These are phyloP conservation scores for Rhea americana DNA, from an alignment of 2,113 vertebrate genomes.

Conservation along the genomic window DNA sequence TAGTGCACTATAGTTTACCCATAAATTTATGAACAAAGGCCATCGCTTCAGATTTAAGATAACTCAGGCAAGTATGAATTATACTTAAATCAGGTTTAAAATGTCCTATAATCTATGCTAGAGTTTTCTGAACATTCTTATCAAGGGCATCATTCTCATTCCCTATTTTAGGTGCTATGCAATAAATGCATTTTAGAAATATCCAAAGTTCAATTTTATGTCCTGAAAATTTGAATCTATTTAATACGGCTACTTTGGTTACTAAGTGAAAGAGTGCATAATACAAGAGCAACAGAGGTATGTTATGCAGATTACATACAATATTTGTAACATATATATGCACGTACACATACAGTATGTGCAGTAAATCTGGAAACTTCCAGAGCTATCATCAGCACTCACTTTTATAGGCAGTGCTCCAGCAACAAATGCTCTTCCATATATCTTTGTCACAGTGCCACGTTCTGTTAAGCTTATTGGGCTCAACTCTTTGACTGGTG, in stretches of 20 bases:
- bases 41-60: background rate
- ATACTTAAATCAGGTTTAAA: background rate
- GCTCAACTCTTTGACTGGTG: conserved; percentile 87
- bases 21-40: background rate
- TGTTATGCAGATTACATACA: background rate
- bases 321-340: background rate
- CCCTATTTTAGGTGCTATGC: background rate
- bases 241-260: background rate
- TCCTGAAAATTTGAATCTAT: background rate
- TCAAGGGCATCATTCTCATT: background rate
- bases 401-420: conserved; percentile 93
- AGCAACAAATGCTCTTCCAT: conserved; percentile 92
- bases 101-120: background rate
- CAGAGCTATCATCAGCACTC: conserved; percentile 44
- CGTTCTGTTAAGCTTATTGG: conserved; percentile 88
- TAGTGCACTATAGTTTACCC: background rate
- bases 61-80: background rate
- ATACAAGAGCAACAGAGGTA: background rate
- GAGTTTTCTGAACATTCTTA: background rate
- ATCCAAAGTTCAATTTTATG: background rate
- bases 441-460: conserved; percentile 92
- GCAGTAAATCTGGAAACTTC: background rate
- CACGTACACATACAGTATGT: background rate
- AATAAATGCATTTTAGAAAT: background rate
- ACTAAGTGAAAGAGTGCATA: background rate